Base-by-base conservation (phyloP, 2,113 vertebrate species). In the Albula goreensis region DNA sequence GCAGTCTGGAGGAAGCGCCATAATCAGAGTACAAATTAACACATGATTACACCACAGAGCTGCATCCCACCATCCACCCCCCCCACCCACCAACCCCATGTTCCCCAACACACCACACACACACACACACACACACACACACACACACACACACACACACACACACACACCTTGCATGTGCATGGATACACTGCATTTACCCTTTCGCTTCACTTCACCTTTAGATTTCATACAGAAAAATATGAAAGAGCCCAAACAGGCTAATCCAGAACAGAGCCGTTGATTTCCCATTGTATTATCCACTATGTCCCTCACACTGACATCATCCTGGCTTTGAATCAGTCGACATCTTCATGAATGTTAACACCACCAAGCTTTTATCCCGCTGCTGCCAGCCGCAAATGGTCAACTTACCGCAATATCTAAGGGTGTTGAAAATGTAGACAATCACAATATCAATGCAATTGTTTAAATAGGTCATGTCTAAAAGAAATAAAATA, bases 81-180 rank as follows among this genome's bases (percentile, higher is more conserved):
- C 78, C 31, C 31, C 31, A 1, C 1, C 31, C 31, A 41, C 31
- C 31, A 41, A 41, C 31, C 31, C 31, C 31, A 41, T 41, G 31
- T 41, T 41, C 31, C 31, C 31, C 31, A 0, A 41, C 25, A 25
- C 25, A n/a, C n/a, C n/a, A 87, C 87, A 86, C 77, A 31, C 8
- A 78, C 74, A 0, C 53, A 77, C 88, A 85, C 78, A 70, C 84
- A 88, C 80, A 77, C 78, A 52, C 82, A 82, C n/a, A 87, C 87
- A 86, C 77, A 31, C 8, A 78, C 74, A 87, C 87, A 86, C 77
- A 31, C 8, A 78, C 74, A 0, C 53, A 77, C 88, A 85, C 78
- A 70, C 84, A 88, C 80, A 77, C 78, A 52, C 82, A 82, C n/a
- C 81, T 74, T 56, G 31, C 31, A 41, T 41, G 31, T 41, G 31